Conservation (phyloP, 2,113 vertebrate species). For the Petroica traversi region DNA sequence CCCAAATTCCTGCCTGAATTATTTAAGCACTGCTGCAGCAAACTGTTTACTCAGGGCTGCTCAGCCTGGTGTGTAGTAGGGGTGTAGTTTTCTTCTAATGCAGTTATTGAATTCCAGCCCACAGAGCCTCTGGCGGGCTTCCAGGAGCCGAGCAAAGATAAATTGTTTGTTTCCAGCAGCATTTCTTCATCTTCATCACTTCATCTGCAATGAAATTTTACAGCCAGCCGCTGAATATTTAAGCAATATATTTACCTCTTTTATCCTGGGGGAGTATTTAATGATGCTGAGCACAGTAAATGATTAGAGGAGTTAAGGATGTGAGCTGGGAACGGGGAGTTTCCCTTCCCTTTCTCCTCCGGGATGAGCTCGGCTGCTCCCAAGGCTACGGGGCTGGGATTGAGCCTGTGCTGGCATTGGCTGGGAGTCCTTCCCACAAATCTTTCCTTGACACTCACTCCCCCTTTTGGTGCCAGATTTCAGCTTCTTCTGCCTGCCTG, state of each 20-base stretch:
- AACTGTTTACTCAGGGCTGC: neutral
- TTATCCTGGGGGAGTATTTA: conserved; percentile 38
- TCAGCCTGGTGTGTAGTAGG: neutral
- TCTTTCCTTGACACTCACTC: conserved; percentile 39
- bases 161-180: conserved; percentile 59
- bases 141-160: conserved; percentile 3
- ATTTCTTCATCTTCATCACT: conserved; percentile 54
- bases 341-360: neutral
- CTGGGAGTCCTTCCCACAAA: neutral
- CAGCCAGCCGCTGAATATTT: conserved; percentile 27
- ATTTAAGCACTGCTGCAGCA: neutral
- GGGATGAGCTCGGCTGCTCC: neutral
- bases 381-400: neutral
- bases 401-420: neutral
- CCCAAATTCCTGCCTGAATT: neutral
- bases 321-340: neutral
- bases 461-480: conserved; percentile 49
- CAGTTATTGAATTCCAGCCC: conserved; percentile 5
- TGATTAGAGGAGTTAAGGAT: neutral
- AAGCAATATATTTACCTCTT: conserved; percentile 31
- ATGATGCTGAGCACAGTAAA: neutral
- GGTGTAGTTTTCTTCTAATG: neutral
- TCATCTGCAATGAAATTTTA: conserved; percentile 52
- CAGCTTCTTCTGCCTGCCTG: conserved; percentile 4
- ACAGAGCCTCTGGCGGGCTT: neutral